Percentiles rank a stretch among this genome's conserved stretches.
Conservation (phyloP, 1,140 invertebrate genomes). For the Drosophila arawakana region DNA sequence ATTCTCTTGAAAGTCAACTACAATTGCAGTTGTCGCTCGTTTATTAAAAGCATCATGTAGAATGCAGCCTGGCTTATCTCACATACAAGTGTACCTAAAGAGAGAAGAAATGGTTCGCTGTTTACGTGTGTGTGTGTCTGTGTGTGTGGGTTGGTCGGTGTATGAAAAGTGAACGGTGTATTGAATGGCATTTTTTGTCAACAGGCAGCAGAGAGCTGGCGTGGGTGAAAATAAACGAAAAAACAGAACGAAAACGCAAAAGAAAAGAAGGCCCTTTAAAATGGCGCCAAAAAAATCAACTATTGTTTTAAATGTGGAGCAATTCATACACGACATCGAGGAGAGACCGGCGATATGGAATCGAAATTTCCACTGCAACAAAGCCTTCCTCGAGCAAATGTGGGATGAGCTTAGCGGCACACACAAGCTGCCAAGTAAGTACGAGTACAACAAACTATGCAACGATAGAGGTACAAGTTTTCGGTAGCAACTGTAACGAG, state of each 20-base stretch:
- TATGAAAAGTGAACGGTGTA: slow-evolving; percentile 17
- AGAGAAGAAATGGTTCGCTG: not conserved
- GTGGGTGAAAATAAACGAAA: slow-evolving; percentile 23
- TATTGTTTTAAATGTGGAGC: slow-evolving; percentile 83
- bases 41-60: not conserved
- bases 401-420: slow-evolving; percentile 81
- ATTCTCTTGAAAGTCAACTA: not conserved
- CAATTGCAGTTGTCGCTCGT: not conserved
- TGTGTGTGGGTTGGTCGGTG: not conserved
- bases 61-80: not conserved
- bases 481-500: not conserved
- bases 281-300: slow-evolving; percentile 84
- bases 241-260: slow-evolving; percentile 28
- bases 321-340: slow-evolving; percentile 83
- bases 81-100: not conserved
- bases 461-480: slow-evolving; percentile 23
- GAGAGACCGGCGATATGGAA: slow-evolving; percentile 84
- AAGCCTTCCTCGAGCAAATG: slow-evolving; percentile 82
- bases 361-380: slow-evolving; percentile 84
- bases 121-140: not conserved
- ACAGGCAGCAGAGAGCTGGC: slow-evolving; percentile 16
- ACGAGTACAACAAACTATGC: slow-evolving; percentile 12
- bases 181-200: slow-evolving; percentile 56
- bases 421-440: slow-evolving; percentile 80
- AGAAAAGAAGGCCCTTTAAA: slow-evolving; percentile 37